Conservation (phyloP, 2,797 vertebrate genomes). For the Phrynocephalus guinanensis region DNA sequence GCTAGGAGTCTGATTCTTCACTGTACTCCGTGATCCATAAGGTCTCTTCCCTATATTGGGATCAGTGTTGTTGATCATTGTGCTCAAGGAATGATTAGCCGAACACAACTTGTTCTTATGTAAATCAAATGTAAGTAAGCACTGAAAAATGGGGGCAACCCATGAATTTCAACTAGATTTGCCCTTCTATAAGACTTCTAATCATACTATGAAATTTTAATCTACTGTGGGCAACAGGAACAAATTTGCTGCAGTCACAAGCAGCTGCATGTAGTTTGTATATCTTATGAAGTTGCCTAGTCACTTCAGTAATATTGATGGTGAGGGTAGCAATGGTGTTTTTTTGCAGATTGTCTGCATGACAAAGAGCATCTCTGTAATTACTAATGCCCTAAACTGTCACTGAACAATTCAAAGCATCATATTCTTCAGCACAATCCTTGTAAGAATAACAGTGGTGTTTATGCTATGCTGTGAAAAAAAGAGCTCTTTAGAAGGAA, state of each 20-base stretch:
- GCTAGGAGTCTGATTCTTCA: too few relatives aligned
- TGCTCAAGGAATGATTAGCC: background rate
- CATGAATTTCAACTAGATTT: accelerated
- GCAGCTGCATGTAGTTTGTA: accelerated
- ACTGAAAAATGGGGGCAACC: background rate
- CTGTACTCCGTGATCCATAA: too few relatives aligned
- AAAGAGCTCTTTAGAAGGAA: constrained; percentile 28
- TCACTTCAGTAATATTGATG: background rate
- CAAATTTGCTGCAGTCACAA: accelerated
- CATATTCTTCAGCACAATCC: accelerated
- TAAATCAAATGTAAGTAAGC: constrained; percentile 7
- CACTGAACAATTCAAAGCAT: background rate
- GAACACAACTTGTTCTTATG: background rate
- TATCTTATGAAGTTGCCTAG: accelerated
- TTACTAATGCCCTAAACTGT: background rate
- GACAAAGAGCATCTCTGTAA: background rate
- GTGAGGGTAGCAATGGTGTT: accelerated
- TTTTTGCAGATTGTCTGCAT: background rate
- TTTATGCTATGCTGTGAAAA: accelerated
- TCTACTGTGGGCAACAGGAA: accelerated
- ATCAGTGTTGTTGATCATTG: background rate
- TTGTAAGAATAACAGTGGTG: background rate
- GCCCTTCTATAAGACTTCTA: background rate
- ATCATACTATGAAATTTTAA: background rate
- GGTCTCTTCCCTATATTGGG: too few relatives aligned